Percentiles rank a stretch among this genome's conserved stretches.
Evolutionary conservation across 2,888 invertebrate genomes (phyloP).

Genomic region (Glyphotaelius pellucidus): DNA sequence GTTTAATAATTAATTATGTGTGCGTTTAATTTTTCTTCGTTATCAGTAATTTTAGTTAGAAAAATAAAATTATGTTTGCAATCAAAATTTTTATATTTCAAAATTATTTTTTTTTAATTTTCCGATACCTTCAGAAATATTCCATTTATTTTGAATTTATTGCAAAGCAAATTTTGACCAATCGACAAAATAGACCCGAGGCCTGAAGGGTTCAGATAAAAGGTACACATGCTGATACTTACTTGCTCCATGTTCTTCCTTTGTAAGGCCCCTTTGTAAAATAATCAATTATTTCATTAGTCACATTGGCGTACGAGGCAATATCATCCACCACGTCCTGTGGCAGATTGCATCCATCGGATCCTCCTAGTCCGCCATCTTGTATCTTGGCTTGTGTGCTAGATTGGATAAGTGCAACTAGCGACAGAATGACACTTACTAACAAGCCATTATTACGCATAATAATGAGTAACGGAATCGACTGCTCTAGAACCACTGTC

Average conservation of each 20-base stretch:
- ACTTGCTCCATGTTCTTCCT: constrained; percentile 54
- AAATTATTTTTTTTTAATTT: too few relatives aligned
- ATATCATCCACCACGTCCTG: constrained; percentile 57
- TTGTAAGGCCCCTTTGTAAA: constrained; percentile 57
- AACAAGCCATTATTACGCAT: background rate
- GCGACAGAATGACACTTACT: background rate
- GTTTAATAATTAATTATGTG: too few relatives aligned
- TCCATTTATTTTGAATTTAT: too few relatives aligned
- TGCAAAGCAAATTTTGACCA: too few relatives aligned
- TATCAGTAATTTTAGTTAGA: too few relatives aligned
- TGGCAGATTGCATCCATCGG: constrained; percentile 55
- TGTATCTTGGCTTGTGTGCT: background rate
- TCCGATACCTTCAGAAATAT: too few relatives aligned
- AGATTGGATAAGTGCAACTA: background rate
- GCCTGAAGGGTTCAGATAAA: too few relatives aligned
- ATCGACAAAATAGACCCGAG: too few relatives aligned
- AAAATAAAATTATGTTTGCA: too few relatives aligned
- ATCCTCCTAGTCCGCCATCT: background rate
- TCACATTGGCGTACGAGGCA: constrained; percentile 55
- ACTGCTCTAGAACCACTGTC: background rate
- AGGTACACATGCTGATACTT: background rate
- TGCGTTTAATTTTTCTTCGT: too few relatives aligned
- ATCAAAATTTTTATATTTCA: too few relatives aligned
- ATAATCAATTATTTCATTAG: constrained; percentile 56
- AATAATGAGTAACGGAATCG: background rate